Evolutionary conservation across 2,113 vertebrate genomes (phyloP).

Genomic region (Eublepharis macularius): DNA sequence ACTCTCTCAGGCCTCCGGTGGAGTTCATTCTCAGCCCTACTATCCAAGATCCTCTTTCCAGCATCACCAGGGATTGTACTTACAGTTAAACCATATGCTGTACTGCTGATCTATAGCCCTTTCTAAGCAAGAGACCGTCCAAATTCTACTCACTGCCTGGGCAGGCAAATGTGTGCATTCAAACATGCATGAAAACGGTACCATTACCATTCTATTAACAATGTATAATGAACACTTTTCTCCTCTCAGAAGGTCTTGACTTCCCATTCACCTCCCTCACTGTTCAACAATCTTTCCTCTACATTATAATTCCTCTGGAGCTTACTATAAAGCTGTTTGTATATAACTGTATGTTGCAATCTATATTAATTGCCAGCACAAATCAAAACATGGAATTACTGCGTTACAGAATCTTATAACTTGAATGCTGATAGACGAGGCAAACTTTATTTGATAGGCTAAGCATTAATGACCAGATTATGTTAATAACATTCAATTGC

Average conservation of each 20-base stretch:
- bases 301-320: background rate
- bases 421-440: background rate
- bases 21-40: background rate
- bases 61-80: background rate
- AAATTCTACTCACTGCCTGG: too few relatives aligned
- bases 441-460: slow-evolving; percentile 20
- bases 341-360: background rate
- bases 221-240: background rate
- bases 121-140: too few relatives aligned
- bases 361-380: background rate
- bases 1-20: background rate
- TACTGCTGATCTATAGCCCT: too few relatives aligned
- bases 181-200: background rate
- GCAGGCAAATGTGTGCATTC: too few relatives aligned
- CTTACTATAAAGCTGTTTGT: slow-evolving; percentile 10
- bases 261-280: background rate
- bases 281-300: background rate
- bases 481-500: background rate
- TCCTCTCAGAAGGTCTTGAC: background rate
- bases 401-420: slow-evolving; percentile 8
- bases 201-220: background rate
- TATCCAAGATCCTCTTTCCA: background rate
- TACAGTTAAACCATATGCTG: too few relatives aligned
- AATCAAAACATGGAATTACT: slow-evolving; percentile 25
- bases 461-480: slow-evolving; percentile 4